Percentiles rank a stretch among this genome's conserved stretches.
These are phyloP conservation scores for Chrysomela aeneicollis DNA, from an alignment of 2,888 invertebrate genomes.

Conservation along the genomic window DNA sequence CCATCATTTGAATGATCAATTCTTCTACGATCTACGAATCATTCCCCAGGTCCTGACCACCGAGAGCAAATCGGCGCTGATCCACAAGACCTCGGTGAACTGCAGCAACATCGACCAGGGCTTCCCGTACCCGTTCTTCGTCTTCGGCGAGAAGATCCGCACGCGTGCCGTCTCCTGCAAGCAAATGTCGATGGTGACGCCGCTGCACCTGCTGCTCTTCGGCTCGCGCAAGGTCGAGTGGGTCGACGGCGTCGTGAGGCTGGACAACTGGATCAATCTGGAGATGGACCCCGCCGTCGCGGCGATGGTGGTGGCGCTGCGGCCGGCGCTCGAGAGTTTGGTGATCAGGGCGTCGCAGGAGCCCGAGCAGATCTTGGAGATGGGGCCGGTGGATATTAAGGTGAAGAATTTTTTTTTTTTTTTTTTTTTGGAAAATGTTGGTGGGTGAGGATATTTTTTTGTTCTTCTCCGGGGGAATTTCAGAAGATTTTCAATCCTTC, in stretches of 20 bases:
- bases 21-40: too few relatives aligned
- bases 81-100: constrained; percentile 97
- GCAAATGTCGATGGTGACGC: constrained; percentile 92
- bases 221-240: constrained; percentile 88
- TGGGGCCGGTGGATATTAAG: constrained; percentile 70
- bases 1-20: too few relatives aligned
- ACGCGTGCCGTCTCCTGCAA: constrained; percentile 96
- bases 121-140: constrained; percentile 94
- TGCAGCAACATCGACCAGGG: constrained; percentile 82
- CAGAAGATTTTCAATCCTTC: too few relatives aligned
- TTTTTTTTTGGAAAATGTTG: too few relatives aligned
- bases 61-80: constrained; percentile 92
- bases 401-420: too few relatives aligned
- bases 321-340: constrained; percentile 88
- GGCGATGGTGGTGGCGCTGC: constrained; percentile 81
- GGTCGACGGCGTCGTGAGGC: constrained; percentile 76
- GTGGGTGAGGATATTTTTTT: too few relatives aligned
- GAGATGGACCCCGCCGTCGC: constrained; percentile 83
- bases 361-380: constrained; percentile 78
- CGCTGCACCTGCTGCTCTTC: constrained; percentile 90
- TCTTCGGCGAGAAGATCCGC: constrained; percentile 98
- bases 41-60: constrained; percentile 82
- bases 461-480: too few relatives aligned
- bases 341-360: constrained; percentile 81
- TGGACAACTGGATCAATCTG: constrained; percentile 96